Percentiles rank a stretch among this genome's conserved stretches.
These are phyloP conservation scores for Baccha elongata DNA, from an alignment of 2,888 invertebrate species.

Conservation along the genomic window DNA sequence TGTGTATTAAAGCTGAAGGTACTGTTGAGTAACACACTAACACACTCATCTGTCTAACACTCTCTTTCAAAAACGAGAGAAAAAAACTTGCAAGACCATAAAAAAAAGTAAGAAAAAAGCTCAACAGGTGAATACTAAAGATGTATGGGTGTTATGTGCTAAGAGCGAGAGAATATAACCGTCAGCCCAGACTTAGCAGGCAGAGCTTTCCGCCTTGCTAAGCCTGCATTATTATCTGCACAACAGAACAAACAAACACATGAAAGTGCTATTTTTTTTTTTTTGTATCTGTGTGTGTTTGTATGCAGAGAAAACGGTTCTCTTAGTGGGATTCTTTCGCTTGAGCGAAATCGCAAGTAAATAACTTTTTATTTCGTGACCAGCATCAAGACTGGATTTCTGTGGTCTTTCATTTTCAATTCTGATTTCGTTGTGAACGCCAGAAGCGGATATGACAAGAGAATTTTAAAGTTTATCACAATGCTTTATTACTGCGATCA, in stretches of 20 bases:
- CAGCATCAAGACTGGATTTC: conserved; percentile 64
- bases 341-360: conserved; percentile 73
- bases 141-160: conserved; percentile 25
- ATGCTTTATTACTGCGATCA: too few relatives aligned
- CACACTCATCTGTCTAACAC: conserved; percentile 51
- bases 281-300: not conserved
- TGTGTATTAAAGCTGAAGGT: conserved; percentile 29
- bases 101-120: conserved; percentile 38
- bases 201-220: conserved; percentile 31
- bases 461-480: too few relatives aligned
- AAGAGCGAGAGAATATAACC: not conserved
- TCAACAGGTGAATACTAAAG: conserved; percentile 59
- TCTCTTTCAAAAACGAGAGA: conserved; percentile 47
- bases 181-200: not conserved
- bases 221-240: not conserved
- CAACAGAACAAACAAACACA: conserved; percentile 22
- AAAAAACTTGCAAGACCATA: conserved; percentile 8
- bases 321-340: conserved; percentile 66
- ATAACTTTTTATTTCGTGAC: conserved; percentile 71
- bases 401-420: conserved; percentile 69
- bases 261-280: conserved; percentile 45
- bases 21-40: conserved; percentile 72
- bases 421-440: conserved; percentile 49
- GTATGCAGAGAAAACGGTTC: conserved; percentile 57
- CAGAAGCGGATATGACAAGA: not conserved